Evolutionary conservation across 2,888 invertebrate species (phyloP).

Genomic region (Drosophila parthenogenetica): DNA sequence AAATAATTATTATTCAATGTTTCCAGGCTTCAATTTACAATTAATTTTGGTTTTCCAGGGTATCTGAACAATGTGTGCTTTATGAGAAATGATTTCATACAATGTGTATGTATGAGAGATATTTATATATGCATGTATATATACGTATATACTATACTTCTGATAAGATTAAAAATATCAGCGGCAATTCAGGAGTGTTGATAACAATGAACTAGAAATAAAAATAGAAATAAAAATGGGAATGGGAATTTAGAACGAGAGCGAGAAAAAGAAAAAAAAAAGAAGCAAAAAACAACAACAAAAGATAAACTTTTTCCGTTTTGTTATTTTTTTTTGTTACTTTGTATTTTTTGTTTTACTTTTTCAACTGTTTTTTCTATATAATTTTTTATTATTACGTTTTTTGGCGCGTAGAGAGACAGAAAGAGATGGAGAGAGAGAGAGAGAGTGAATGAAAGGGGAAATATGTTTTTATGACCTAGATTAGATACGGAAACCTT

Average conservation of each 20-base stretch:
- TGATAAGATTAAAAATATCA: conserved; percentile 44
- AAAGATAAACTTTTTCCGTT: conserved; percentile 9
- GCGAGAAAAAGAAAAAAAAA: neutral
- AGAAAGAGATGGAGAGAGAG: neutral
- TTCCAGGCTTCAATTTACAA: no score
- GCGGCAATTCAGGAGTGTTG: conserved; percentile 5
- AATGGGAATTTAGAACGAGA: neutral
- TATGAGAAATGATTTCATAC: conserved; percentile 2
- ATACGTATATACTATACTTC: neutral
- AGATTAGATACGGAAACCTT: conserved; percentile 59
- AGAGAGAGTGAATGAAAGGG: neutral
- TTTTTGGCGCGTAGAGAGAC: conserved; percentile 14
- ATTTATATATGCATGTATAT: neutral
- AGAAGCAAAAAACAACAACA: neutral
- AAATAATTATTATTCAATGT: no score
- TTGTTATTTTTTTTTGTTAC: conserved; percentile 8
- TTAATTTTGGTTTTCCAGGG: neutral
- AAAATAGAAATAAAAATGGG: neutral
- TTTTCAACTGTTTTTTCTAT: neutral
- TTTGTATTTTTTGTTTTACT: neutral
- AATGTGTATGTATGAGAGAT: neutral
- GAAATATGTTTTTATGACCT: conserved; percentile 53
- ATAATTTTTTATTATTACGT: neutral
- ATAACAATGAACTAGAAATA: conserved; percentile 22
- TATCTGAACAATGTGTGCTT: neutral